Conservation (phyloP, 30 jellyfish, hydroid and myxozoan species). For the Aurelia sp. region DNA sequence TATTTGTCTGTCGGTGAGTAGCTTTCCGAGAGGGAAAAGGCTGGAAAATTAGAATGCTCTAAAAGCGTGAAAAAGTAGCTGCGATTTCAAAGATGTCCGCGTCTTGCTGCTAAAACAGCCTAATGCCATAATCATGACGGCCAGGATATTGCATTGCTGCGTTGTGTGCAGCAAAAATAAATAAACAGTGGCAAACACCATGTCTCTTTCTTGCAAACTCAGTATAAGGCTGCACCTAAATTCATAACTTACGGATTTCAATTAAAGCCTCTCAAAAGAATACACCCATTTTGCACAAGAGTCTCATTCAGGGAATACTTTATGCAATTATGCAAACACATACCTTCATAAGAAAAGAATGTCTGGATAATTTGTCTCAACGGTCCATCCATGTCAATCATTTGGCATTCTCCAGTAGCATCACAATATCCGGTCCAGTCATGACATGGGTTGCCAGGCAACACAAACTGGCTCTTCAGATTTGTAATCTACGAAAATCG, state of each 20-base stretch:
- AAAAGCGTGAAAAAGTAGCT: too few species aligned
- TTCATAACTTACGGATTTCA: background rate
- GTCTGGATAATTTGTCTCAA: constrained; percentile 70
- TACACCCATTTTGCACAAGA: background rate
- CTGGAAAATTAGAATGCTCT: too few species aligned
- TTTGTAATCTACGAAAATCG: constrained; percentile 56
- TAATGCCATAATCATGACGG: too few species aligned
- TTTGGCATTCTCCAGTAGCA: constrained; percentile 91
- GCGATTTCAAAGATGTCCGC: too few species aligned
- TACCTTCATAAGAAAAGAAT: constrained; percentile 91
- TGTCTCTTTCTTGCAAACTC: too few species aligned
- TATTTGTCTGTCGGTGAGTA: too few species aligned
- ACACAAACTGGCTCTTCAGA: constrained; percentile 43
- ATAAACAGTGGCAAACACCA: too few species aligned
- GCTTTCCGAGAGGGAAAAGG: too few species aligned
- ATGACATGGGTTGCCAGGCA: constrained; percentile 94
- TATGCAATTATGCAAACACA: background rate
- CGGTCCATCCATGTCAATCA: constrained; percentile 98
- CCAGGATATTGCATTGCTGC: too few species aligned
- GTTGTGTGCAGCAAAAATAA: too few species aligned
- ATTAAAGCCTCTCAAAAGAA: background rate
- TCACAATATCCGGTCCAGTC: constrained; percentile 91
- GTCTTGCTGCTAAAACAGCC: too few species aligned
- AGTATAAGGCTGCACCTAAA: too few species aligned
- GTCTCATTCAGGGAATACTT: background rate